Conservation (phyloP, 92 coral and sea anemone species). For the Siderastrea radians region DNA sequence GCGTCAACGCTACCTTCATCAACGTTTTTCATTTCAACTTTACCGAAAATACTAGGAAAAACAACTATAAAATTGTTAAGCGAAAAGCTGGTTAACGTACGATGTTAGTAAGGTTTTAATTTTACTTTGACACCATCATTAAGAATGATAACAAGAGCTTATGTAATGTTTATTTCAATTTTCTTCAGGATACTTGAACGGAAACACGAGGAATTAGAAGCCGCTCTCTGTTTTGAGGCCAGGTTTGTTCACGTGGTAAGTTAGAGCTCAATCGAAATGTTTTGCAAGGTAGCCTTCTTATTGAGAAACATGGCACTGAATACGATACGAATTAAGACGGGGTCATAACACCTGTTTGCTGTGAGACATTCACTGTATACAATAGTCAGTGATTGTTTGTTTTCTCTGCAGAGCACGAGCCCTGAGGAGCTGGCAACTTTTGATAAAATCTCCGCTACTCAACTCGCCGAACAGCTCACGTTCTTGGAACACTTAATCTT, state of each 20-base stretch:
- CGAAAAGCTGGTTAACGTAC: background rate
- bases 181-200: conserved; percentile 80
- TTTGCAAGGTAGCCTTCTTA: too few species aligned
- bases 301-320: background rate
- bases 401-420: conserved; percentile 2
- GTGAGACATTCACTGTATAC: too few species aligned
- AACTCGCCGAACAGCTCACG: conserved; percentile 94
- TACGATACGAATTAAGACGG: too few species aligned
- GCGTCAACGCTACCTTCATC: background rate
- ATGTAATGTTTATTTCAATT: background rate
- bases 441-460: conserved; percentile 92
- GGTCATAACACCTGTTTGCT: too few species aligned
- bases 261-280: background rate
- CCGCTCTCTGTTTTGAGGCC: conserved; percentile 63
- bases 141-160: background rate
- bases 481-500: conserved; percentile 88
- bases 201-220: conserved; percentile 75
- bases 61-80: background rate
- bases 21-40: background rate
- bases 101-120: background rate
- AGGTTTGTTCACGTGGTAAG: conserved; percentile 74
- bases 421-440: conserved; percentile 82
- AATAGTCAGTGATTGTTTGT: background rate
- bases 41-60: too few species aligned
- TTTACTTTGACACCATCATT: too few species aligned